Evolutionary conservation across 2,797 vertebrate genomes (phyloP), one percentile per base, ranked within the genome.

Genomic region (Antrozous pallidus): DNA sequence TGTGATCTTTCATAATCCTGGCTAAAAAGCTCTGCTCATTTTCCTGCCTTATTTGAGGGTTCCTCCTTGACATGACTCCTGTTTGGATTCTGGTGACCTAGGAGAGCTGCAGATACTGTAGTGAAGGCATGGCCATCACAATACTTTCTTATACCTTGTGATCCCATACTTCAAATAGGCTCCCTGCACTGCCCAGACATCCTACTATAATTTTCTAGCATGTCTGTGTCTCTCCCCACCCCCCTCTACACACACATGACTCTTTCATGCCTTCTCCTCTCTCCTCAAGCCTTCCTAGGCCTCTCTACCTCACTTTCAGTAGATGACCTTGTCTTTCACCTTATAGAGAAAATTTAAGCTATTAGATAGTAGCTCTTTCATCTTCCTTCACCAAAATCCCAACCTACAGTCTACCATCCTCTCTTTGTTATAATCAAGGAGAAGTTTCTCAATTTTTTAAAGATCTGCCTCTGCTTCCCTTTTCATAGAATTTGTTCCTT

Each of bases 31-130:
- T 94, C 45, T 70, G 40, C 65, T 93, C 75, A 8, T 0, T 26
- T 2, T n/a, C 85, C 67, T 71, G 33, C 56, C 88, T 94, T 13
- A 54, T 92, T 94, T 88, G 63, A 67, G 83, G 90, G 51, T 13
- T 90, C 56, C 16, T 78, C 61, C 77, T 22, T 8, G n/a, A 63
- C 28, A 5, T 31, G n/a, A 31, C 24, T 92, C 65, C 45, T 51
- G 8, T 0, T 20, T 61, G n/a, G 45, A 84, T 47, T 51, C 45
- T 28, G 45, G 40, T 40, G 22, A 61, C 8, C 28, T 63, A 54
- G 33, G 71, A 49, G 71, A 40, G 63, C 45, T 49, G 42, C 18
- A 83, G 61, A 0, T 26, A 79, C 24, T 28, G 38, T 31, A 79
- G n/a, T 20, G 38, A 85, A 84, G 81, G 4, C 4, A n/a, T 9